phyloP scores from a whole-genome alignment of 2,113 vertebrate genomes.

The Lepisosteus osseus region DNA sequence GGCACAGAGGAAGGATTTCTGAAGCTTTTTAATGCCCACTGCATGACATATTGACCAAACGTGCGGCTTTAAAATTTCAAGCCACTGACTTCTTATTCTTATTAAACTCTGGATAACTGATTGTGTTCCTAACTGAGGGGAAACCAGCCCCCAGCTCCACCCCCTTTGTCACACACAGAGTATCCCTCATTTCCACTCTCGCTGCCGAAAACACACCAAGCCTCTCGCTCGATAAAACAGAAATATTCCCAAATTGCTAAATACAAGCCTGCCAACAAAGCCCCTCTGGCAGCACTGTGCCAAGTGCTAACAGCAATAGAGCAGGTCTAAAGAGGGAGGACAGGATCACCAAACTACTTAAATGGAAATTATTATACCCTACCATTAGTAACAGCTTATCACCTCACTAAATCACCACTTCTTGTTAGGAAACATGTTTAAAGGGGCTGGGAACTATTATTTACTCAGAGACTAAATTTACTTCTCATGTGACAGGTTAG shows the following conservation, averaged over 20 bases:
- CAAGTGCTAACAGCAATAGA: background rate
- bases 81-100: no score
- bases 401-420: constrained; percentile 83
- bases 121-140: no score
- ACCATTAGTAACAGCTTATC: constrained; percentile 86
- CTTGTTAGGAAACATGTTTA: constrained; percentile 63
- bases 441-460: constrained; percentile 74
- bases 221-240: background rate
- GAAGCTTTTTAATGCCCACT: no score
- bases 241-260: constrained; percentile 12
- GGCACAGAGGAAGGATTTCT: no score
- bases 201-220: background rate
- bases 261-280: constrained; percentile 5
- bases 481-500: constrained; percentile 65
- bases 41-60: no score
- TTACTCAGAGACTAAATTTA: constrained; percentile 73
- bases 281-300: constrained; percentile 26
- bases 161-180: no score
- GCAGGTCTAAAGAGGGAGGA: constrained; percentile 46
- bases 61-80: no score
- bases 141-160: no score
- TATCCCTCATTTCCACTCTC: background rate
- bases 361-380: constrained; percentile 83
- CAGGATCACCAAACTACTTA: constrained; percentile 61
- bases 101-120: no score